Percentiles rank a stretch among this genome's conserved stretches.
Evolutionary conservation across 2,113 vertebrate genomes (phyloP).

Genomic region (Fukomys damarensis): DNA sequence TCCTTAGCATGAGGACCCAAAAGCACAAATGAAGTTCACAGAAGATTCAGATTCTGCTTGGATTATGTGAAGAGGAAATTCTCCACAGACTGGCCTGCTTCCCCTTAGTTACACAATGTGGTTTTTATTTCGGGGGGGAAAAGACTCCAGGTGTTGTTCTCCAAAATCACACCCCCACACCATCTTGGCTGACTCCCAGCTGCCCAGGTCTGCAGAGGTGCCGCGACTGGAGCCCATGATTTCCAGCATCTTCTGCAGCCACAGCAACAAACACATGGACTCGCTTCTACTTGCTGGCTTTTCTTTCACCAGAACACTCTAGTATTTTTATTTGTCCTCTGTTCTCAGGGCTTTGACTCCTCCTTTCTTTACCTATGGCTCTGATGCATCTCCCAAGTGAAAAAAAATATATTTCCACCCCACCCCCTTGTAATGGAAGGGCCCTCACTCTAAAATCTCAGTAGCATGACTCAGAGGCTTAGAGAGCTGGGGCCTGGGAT

Average conservation of each 20-base stretch:
- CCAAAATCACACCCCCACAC: not conserved
- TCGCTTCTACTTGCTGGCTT: not conserved
- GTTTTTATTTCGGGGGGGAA: conserved; percentile 47
- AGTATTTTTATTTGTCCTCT: not conserved
- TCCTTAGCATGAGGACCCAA: conserved; percentile 26
- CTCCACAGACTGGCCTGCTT: not conserved
- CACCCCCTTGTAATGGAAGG: not conserved
- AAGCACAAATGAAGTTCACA: conserved; percentile 47
- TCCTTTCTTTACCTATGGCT: not conserved
- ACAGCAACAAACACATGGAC: not conserved
- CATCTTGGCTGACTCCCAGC: conserved; percentile 20
- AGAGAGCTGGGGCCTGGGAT: not conserved
- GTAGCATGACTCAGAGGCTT: not conserved
- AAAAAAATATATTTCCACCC: not conserved
- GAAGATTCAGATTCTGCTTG: conserved; percentile 16
- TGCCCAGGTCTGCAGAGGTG: conserved; percentile 1
- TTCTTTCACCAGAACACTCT: not conserved
- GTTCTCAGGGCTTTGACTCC: not conserved
- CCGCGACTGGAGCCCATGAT: not conserved
- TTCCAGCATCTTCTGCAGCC: conserved; percentile 31
- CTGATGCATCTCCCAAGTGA: not conserved
- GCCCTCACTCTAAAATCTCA: not conserved
- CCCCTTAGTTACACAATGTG: conserved; percentile 56
- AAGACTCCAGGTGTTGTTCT: conserved; percentile 50
- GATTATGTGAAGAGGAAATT: conserved; percentile 18